Base-by-base conservation (phyloP, 1,140 invertebrate genomes). In the Heliothis subflexa region DNA sequence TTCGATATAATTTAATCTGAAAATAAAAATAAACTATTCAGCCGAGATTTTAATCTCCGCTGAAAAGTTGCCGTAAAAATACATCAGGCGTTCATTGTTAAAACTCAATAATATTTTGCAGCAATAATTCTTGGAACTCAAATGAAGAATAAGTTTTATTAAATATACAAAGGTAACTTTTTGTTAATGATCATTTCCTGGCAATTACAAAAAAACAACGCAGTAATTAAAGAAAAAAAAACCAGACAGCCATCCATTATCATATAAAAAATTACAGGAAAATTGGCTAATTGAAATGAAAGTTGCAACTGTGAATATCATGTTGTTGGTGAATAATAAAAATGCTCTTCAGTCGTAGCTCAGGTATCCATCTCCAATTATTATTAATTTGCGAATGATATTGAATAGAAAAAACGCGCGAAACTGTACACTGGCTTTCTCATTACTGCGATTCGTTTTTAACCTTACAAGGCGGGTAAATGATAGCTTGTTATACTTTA, bases 401-500 rank as follows among this genome's bases (percentile, higher is more conserved):
- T 78, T 78, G 64, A 78, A 77, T 77, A 68, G 80, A 64, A 82
- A 81, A 82, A 79, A 78, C 28, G 62, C 75, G 45, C 50, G 78
- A 74, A 84, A 86, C 78, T 64, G 47, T 28, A 79, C 57, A 80
- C 78, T 40, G 49, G 64, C 57, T 71, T 57, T 80, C 78, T 83
- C 85, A 84, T 86, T 84, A 84, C 68, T 50, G 78, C 45, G 16
- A 75, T 74, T 62, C 80, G 68, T 47, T 80, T 66, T 25, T 50
- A 70, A 70, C 66, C 21, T 70, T 70, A 75, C 33, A 33, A 45
- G 40, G 45, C 13, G 52, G 57, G 62, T 57, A 50, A 81, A 62
- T 80, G 78, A 84, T 88, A 86, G 85, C 88, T 91, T 84, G 88
- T 90, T 90, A 88, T 82, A 66, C 40, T 66, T 66, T 66, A 66